Evolutionary conservation across 2,888 invertebrate species (phyloP), one percentile per base, ranked within the genome.

Genomic region (Orthosia gracilis): DNA sequence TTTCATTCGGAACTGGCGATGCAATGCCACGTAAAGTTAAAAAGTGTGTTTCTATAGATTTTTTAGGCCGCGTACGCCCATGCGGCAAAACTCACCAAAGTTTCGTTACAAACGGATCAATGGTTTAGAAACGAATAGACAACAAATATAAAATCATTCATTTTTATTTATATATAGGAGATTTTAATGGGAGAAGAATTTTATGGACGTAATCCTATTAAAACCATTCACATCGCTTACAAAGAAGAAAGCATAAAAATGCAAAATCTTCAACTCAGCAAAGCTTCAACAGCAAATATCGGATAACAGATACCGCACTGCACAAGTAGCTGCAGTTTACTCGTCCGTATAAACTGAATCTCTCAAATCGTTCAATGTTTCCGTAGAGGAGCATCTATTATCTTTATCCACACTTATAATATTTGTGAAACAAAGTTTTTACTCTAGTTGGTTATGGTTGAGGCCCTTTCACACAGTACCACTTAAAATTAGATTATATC

Each of bases 331-430:
- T 17, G 45, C 26, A 65, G 61, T 55, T 81, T 13, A 47, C 23
- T 55, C 55, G 31, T 68, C 31, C 26, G 47, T 40, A 76, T 40
- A 69, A 78, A 81, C 17, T 11, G 76, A 75, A 82, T 40, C n/a
- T 64, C 64, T 76, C 21, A 40, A 78, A 61, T 68, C 59, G 50
- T 65, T 76, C 50, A 47, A 61, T 50, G 45, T 67, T 45, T 64
- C 18, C 17, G 21, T 13, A 13, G 40, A 21, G 23, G 7, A 66
- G 18, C 52, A 49, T 54, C 7, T 18, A 64, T 50, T 59, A 31
- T 31, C 3, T 55, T 63, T n/a, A 59, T 73, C 21, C 13, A 17
- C 17, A 50, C 13, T 26, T n/a, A 40, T 21, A 62, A 40, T 21
- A 62, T 23, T 49, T 52, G 11, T 7, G 31, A 23, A 62, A 26